A percentile compares a stretch with the other conserved stretches of the same genome.
These are phyloP conservation scores for Atopsyche davidsoni DNA, from an alignment of 1,140 invertebrate genomes.

Conservation along the genomic window DNA sequence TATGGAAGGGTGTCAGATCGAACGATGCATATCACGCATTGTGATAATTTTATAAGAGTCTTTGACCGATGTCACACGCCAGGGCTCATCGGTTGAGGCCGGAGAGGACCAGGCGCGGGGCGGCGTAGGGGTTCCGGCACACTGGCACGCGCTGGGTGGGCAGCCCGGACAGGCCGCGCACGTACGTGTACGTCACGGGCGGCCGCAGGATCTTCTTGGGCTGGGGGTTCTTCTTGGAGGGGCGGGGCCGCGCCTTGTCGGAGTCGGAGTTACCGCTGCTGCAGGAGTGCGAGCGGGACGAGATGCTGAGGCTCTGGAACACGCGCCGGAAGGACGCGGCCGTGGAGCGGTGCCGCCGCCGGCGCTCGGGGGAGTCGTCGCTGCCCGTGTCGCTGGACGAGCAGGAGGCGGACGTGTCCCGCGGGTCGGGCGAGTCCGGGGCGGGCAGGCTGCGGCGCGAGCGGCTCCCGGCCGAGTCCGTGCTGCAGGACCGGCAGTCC, in stretches of 20 bases:
- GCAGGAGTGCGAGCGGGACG: slow-evolving; percentile 56
- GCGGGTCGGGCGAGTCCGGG: slow-evolving; percentile 31
- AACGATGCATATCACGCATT: too few relatives aligned
- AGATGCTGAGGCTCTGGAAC: slow-evolving; percentile 60
- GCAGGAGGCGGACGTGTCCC: slow-evolving; percentile 45
- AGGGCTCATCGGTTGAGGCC: slow-evolving; percentile 37
- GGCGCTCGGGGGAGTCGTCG: slow-evolving; percentile 44
- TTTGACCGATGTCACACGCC: too few relatives aligned
- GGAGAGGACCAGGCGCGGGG: slow-evolving; percentile 25
- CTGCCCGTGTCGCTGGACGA: slow-evolving; percentile 56
- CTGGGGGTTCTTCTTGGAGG: slow-evolving; percentile 53
- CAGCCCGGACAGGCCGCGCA: slow-evolving; percentile 68
- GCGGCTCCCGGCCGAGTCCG: slow-evolving; percentile 52
- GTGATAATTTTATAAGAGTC: too few relatives aligned
- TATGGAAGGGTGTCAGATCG: too few relatives aligned
- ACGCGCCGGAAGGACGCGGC: slow-evolving; percentile 61
- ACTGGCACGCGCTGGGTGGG: slow-evolving; percentile 71
- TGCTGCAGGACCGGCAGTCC: slow-evolving; percentile 52
- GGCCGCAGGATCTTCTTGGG: slow-evolving; percentile 65
- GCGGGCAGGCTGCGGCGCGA: slow-evolving; percentile 40
- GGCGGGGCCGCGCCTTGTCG: slow-evolving; percentile 20
- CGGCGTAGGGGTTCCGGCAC: slow-evolving; percentile 31
- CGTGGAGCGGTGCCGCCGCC: slow-evolving; percentile 56
- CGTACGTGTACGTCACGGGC: slow-evolving; percentile 70
- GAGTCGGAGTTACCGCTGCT: slow-evolving; percentile 35